A percentile compares a stretch with the other conserved stretches of the same genome.
Evolutionary conservation across 2,888 invertebrate genomes (phyloP).

Genomic region (Plutella xylostella): DNA sequence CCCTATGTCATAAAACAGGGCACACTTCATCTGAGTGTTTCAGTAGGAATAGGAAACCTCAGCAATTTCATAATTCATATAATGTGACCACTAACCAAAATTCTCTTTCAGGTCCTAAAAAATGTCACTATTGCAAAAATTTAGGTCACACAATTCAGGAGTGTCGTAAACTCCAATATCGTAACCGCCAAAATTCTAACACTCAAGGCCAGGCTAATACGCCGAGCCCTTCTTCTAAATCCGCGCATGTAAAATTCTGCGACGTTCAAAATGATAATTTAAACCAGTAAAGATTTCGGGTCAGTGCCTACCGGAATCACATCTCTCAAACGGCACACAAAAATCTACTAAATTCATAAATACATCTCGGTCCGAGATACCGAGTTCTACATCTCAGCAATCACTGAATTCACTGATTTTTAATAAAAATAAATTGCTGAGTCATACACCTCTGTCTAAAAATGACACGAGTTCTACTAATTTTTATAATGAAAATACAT

Average conservation of each 20-base stretch:
- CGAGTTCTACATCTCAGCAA: neutral
- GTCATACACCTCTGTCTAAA: too few relatives aligned
- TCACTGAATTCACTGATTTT: neutral
- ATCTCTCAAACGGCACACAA: neutral
- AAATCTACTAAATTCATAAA: neutral
- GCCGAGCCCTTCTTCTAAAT: neutral
- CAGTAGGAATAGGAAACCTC: neutral
- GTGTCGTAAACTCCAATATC: too few relatives aligned
- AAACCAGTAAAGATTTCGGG: neutral
- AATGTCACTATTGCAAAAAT: neutral
- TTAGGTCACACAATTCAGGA: too few relatives aligned
- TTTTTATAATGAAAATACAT: too few relatives aligned
- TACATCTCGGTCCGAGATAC: neutral
- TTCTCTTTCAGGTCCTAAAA: neutral
- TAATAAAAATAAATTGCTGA: neutral
- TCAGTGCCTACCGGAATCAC: neutral
- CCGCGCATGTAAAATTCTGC: neutral
- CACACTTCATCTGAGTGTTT: neutral
- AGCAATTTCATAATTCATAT: neutral
- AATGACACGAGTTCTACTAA: too few relatives aligned
- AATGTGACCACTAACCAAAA: neutral
- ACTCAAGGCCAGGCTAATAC: neutral
- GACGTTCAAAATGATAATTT: neutral
- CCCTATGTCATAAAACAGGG: neutral
- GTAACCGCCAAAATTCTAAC: neutral